Base-by-base conservation (phyloP, 2,888 invertebrate genomes). In the Drosophila robusta region DNA sequence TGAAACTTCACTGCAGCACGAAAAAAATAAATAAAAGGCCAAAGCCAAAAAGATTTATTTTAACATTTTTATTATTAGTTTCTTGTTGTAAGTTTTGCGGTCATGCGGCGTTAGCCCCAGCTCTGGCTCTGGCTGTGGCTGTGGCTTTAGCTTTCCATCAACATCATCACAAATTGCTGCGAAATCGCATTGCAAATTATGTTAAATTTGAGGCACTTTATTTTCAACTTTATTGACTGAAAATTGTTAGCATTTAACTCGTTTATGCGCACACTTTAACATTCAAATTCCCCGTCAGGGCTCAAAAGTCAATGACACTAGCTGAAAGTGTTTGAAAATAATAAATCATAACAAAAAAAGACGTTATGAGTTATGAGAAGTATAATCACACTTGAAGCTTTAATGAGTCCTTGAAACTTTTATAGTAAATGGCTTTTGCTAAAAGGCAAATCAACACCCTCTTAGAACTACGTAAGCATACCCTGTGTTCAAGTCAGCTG, bases 11-110 rank as follows among this genome's bases (percentile, higher is more conserved):
- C 38, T 64, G 65, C 64, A 73, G 38, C 44, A 39, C 38, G 22
- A 29, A 32, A 36, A 3, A 34, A 8, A 34, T 18, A 51, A 60
- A 55, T 45, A 62, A 54, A 63, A 52, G 39, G 41, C 50, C 64
- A 70, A 70, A 60, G 69, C 69, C 67, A 64, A 81, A 70, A 74
- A 78, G 83, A 86, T 82, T 86, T 82, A 86, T 86, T 86, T 81
- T 71, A 80, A 83, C 87, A 86, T 86, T 86, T 86, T 82, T 86
- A 86, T 85, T 82, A 82, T 82, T 80, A 86, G 82, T 82, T 82
- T 78, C 65, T 58, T 62, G 64, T 65, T 71, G 66, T 63, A 67
- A 71, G 68, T 75, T 78, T 68, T 78, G 75, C 51, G 81, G 86
- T 80, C 80, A 72, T 75, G 68, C 78, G 60, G 75, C 72, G 71